A percentile compares a stretch with the other conserved stretches of the same genome.
Conservation (phyloP, 2,797 vertebrate genomes). For the Lepus oiostolus region DNA sequence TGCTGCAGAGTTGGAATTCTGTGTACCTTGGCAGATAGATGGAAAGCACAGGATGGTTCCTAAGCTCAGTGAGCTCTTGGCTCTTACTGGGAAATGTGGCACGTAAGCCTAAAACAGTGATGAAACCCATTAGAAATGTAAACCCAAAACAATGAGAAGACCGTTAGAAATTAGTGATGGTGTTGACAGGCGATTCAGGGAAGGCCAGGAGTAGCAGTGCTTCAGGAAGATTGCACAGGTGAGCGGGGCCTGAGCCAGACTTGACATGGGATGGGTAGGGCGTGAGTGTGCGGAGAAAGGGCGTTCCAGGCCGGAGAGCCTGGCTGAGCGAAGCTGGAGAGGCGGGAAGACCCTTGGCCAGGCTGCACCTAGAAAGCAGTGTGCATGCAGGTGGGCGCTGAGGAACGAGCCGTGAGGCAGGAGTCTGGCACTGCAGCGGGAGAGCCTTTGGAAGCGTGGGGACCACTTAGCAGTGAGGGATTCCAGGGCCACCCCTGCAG, state of each 20-base stretch:
- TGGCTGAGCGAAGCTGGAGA: not conserved
- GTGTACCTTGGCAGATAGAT: not conserved
- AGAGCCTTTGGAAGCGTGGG: not conserved
- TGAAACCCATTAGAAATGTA: not conserved
- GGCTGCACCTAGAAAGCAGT: not conserved
- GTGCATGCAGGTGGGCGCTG: not conserved
- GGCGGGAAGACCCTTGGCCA: rapidly evolving
- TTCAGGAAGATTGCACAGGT: not conserved
- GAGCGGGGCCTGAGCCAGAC: not conserved
- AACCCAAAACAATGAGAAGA: not conserved
- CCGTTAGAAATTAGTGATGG: not conserved
- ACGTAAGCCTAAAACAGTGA: not conserved
- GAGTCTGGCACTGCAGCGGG: not conserved
- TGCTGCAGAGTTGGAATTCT: not conserved
- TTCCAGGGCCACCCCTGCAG: not conserved
- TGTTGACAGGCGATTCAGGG: not conserved
- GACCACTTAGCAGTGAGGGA: not conserved
- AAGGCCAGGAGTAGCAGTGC: not conserved
- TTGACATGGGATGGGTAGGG: not conserved
- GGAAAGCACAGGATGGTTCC: not conserved
- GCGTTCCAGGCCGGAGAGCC: not conserved
- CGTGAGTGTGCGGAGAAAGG: not conserved
- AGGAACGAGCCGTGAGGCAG: not conserved
- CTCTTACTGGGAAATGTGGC: not conserved
- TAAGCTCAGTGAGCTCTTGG: not conserved